Conservation (phyloP, 2,797 vertebrate genomes). For the Myoxocephalus aenaeus region DNA sequence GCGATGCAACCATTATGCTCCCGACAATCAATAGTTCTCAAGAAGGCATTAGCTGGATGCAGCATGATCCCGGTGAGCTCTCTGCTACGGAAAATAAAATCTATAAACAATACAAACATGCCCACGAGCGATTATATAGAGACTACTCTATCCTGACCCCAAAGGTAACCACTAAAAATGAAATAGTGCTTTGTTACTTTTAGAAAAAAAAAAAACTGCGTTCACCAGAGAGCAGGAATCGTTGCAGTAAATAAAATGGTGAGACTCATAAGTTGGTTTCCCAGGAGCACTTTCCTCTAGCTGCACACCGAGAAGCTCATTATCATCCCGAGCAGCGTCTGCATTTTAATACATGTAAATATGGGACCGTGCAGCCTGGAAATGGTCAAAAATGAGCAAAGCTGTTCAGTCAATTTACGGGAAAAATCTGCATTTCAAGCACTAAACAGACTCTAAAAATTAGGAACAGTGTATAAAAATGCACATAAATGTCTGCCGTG, state of each 20-base stretch:
- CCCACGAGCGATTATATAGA: constrained; percentile 51
- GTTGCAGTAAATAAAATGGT: constrained; percentile 62
- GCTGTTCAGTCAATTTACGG: constrained; percentile 16
- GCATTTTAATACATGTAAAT: constrained; percentile 62
- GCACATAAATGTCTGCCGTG: constrained; percentile 29
- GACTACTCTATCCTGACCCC: constrained; percentile 50
- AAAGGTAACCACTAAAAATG: constrained; percentile 68
- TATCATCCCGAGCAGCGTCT: constrained; percentile 29
- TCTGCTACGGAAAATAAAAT: constrained; percentile 24
- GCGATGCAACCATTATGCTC: constrained; percentile 53
- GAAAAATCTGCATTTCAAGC: constrained; percentile 42
- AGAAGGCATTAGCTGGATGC: constrained; percentile 63
- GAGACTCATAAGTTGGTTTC: constrained; percentile 57
- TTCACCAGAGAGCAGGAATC: constrained; percentile 47
- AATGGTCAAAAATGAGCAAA: constrained; percentile 37
- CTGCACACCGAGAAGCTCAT: constrained; percentile 25
- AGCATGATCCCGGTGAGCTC: constrained; percentile 48
- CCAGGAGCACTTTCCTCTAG: constrained; percentile 33
- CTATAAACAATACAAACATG: constrained; percentile 62
- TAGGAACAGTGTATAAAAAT: constrained; percentile 21
- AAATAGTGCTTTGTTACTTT: constrained; percentile 54
- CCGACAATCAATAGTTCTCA: constrained; percentile 66
- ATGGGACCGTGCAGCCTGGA: background rate
- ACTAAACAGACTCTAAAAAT: constrained; percentile 26
- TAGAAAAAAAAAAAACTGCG: constrained; percentile 43